Evolutionary conservation across 2,113 vertebrate genomes (phyloP), one percentile per base, ranked within the genome.

Genomic region (Nibea coibor): DNA sequence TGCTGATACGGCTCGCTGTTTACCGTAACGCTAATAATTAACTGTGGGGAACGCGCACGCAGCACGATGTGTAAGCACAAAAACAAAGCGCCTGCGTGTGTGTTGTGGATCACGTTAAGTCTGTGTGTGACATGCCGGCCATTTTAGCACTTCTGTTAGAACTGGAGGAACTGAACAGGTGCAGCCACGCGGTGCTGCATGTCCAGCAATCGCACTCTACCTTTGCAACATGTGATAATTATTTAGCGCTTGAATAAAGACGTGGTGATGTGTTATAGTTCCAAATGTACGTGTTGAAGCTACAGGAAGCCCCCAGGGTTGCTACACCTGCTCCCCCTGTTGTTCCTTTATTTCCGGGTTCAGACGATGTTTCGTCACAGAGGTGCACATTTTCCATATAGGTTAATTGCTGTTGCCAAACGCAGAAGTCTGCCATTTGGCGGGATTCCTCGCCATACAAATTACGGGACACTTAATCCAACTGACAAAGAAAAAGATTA

Each of bases 111-210:
- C 48, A 62, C 65, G 57, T 58, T 24, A n/a, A 62, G 14, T 19
- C 28, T 59, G 42, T 16, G 51, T 66, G 72, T 16, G 53, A 81
- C 62, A 87, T 31, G 72, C 62, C 71, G 39, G 61, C 10, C 15
- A 72, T 70, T 64, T 67, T 48, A 63, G 69, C 56, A 68, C 56
- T 50, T 64, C 54, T 11, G 45, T 53, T 26, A 24, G 3, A 80
- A 24, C 15, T 39, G 8, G 35, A 39, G 35, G 35, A 4, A 45
- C 14, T 45, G 14, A 45, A 68, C 43, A 65, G 5, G n/a, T 19
- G 24, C 19, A 26, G 10, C 11, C 26, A 24, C 31, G 39, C 53
- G 22, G 19, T 15, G 17, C 31, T 5, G 24, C 17, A 47, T 19
- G 24, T 5, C 3, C 42, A 65, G 7, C 39, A 19, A 5, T 14